These are phyloP conservation scores for Babylonia areolata DNA, from an alignment of 1,140 invertebrate species.

Conservation along the genomic window DNA sequence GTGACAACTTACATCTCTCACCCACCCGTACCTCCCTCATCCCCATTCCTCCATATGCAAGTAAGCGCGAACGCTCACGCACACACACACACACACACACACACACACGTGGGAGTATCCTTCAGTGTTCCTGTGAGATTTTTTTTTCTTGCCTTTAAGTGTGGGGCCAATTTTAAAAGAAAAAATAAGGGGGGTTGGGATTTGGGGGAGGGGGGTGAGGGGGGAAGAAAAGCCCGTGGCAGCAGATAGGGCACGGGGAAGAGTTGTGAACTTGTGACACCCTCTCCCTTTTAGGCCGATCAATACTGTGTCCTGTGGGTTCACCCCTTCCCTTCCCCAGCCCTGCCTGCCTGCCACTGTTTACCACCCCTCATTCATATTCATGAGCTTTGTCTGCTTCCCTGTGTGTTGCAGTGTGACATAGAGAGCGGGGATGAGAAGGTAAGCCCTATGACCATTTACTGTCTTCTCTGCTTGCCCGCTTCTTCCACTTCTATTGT, in stretches of 20 bases:
- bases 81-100: no score
- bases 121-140: no score
- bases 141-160: no score
- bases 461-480: not conserved
- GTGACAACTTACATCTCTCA: no score
- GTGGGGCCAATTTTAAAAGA: no score
- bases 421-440: constrained; percentile 60
- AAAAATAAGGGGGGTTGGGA: no score
- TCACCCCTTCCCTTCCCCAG: constrained; percentile 29
- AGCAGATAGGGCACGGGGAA: not conserved
- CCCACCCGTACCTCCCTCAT: no score
- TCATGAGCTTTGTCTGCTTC: constrained; percentile 53
- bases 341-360: not conserved
- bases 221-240: not conserved
- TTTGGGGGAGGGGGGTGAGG: no score
- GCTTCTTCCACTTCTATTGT: no score
- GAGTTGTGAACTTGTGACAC: not conserved
- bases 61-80: no score
- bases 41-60: no score
- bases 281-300: constrained; percentile 33
- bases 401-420: constrained; percentile 60
- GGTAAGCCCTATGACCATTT: constrained; percentile 46
- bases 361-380: constrained; percentile 47
- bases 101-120: no score
- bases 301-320: constrained; percentile 39